phyloP scores from a whole-genome alignment of 2,797 vertebrate species.

The Carduelis carduelis region DNA sequence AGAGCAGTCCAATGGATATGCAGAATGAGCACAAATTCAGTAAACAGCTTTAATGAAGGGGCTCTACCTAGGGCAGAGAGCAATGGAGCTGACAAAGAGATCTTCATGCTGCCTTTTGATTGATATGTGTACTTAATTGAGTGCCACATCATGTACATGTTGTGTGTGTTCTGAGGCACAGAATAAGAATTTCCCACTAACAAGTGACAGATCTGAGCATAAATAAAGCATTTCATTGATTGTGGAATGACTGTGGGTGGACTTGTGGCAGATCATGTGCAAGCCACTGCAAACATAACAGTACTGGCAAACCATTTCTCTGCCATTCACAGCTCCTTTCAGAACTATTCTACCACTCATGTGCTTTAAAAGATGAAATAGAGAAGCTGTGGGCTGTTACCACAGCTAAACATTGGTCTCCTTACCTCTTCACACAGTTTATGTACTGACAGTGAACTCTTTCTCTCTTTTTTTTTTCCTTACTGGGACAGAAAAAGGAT shows the following conservation, averaged over 20 bases:
- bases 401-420: neutral
- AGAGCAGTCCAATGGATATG: neutral
- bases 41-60: constrained; percentile 29
- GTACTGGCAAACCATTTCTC: neutral
- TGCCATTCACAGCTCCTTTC: neutral
- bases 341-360: neutral
- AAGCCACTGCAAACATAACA: neutral
- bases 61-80: neutral
- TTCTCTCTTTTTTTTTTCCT: neutral
- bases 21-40: neutral
- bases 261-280: neutral
- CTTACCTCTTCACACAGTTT: neutral
- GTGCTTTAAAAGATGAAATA: neutral
- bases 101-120: constrained; percentile 26
- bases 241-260: neutral
- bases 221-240: constrained; percentile 62
- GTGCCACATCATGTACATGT: constrained; percentile 44
- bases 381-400: neutral
- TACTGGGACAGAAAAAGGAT: neutral
- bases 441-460: neutral
- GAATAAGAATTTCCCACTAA: constrained; percentile 19
- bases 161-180: constrained; percentile 36
- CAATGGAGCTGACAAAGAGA: neutral
- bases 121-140: constrained; percentile 58
- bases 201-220: constrained; percentile 19